Percentiles rank a stretch among this genome's conserved stretches.
phyloP scores from a whole-genome alignment of 2,888 invertebrate genomes.

The Pseudanteris insignis region DNA sequence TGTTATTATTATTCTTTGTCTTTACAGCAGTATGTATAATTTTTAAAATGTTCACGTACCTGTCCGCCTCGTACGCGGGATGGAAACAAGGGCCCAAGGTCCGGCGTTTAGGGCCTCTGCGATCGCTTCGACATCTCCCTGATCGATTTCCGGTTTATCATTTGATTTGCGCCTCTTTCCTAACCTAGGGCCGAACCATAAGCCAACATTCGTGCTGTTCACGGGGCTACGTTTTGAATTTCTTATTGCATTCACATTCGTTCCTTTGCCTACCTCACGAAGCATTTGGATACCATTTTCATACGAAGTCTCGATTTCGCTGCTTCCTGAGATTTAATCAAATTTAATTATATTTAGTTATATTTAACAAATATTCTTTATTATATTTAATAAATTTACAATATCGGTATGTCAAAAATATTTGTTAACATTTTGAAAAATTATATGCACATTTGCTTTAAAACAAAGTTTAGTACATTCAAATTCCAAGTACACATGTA shows the following conservation, averaged over 20 bases:
- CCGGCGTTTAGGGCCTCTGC: constrained; percentile 64
- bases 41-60: constrained; percentile 12
- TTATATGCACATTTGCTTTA: too few species aligned
- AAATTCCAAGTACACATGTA: too few species aligned
- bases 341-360: not conserved
- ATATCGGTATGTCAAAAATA: too few species aligned
- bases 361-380: too few species aligned
- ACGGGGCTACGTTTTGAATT: constrained; percentile 47
- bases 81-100: constrained; percentile 63
- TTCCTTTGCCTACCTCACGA: constrained; percentile 23
- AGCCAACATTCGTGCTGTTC: constrained; percentile 55
- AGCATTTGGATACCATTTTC: constrained; percentile 28
- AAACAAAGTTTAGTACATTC: too few species aligned
- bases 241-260: constrained; percentile 31
- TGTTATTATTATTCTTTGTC: too few species aligned
- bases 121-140: constrained; percentile 59
- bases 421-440: too few species aligned
- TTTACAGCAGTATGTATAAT: too few species aligned
- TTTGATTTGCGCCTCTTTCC: constrained; percentile 68
- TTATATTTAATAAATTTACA: not conserved
- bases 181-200: constrained; percentile 70
- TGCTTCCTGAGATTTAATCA: constrained; percentile 23
- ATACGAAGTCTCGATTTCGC: constrained; percentile 30
- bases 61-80: constrained; percentile 58
- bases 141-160: constrained; percentile 53